A percentile compares a stretch with the other conserved stretches of the same genome.
These are phyloP conservation scores for Odontocolon sp. DNA, from an alignment of 2,888 invertebrate species.

Conservation along the genomic window DNA sequence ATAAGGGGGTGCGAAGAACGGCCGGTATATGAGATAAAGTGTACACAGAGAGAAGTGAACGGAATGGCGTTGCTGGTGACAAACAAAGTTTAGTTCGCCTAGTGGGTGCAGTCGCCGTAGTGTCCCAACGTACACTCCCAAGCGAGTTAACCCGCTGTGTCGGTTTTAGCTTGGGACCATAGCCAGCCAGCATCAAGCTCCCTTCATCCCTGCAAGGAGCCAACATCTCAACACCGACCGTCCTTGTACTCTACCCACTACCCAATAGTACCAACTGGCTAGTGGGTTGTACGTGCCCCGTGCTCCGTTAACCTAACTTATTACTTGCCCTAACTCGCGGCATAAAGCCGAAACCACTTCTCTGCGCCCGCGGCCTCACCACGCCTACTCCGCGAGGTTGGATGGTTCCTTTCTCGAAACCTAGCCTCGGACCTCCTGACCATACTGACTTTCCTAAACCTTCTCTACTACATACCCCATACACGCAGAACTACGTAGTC, in stretches of 20 bases:
- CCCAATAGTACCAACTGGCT: slow-evolving; percentile 31
- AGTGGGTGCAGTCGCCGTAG: slow-evolving; percentile 28
- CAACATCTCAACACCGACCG: slow-evolving; percentile 40
- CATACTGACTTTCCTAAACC: neutral
- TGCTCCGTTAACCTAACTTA: slow-evolving; percentile 69
- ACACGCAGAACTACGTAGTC: too few relatives aligned
- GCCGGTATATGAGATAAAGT: slow-evolving; percentile 69
- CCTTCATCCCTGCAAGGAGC: slow-evolving; percentile 30
- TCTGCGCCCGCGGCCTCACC: slow-evolving; percentile 1
- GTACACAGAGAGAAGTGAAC: slow-evolving; percentile 67
- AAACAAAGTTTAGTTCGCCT: slow-evolving; percentile 77
- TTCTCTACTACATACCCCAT: neutral
- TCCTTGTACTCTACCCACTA: slow-evolving; percentile 11
- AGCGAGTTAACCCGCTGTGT: slow-evolving; percentile 70
- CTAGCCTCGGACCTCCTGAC: slow-evolving; percentile 10
- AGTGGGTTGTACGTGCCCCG: slow-evolving; percentile 61
- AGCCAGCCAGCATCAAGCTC: slow-evolving; percentile 33
- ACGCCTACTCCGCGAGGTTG: neutral
- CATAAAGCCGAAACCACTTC: slow-evolving; percentile 63
- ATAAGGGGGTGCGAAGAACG: slow-evolving; percentile 32
- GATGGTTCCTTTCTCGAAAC: neutral
- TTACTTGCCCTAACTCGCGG: slow-evolving; percentile 66
- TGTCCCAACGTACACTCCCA: slow-evolving; percentile 72
- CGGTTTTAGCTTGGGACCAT: slow-evolving; percentile 68
- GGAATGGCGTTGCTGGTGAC: slow-evolving; percentile 72